Conservation (phyloP, 1,140 invertebrate genomes). For the Listronotus bonariensis region DNA sequence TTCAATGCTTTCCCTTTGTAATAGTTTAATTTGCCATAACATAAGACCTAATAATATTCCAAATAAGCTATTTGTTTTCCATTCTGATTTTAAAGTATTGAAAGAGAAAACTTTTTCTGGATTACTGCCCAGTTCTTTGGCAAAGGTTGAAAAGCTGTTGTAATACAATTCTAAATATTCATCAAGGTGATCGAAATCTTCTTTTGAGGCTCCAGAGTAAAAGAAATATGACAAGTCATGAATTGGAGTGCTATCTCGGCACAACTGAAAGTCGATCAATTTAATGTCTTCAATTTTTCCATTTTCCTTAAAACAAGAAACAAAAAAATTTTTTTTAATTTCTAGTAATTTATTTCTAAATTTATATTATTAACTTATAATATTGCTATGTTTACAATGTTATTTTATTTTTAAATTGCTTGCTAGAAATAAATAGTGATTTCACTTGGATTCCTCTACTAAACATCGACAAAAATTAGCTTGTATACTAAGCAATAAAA, state of each 20-base stretch:
- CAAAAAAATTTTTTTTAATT: too few species aligned
- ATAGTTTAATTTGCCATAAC: conserved; percentile 24
- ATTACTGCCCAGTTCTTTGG: conserved; percentile 53
- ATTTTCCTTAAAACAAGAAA: conserved; percentile 28
- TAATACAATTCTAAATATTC: conserved; percentile 62
- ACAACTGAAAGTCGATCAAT: conserved; percentile 62
- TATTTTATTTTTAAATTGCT: too few species aligned
- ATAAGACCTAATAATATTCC: conserved; percentile 39
- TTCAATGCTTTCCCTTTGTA: conserved; percentile 3
- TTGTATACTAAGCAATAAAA: too few species aligned
- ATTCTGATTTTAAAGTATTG: conserved; percentile 51
- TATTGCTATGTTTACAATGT: too few species aligned
- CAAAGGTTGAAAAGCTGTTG: conserved; percentile 54
- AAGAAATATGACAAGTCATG: conserved; percentile 64
- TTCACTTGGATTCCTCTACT: too few species aligned
- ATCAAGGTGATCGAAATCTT: conserved; percentile 57
- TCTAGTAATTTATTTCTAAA: too few species aligned
- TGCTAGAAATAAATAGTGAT: too few species aligned
- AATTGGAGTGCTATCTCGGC: conserved; percentile 61
- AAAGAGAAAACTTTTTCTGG: conserved; percentile 57
- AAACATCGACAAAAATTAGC: too few species aligned
- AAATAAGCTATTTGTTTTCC: conserved; percentile 50
- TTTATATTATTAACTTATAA: too few species aligned
- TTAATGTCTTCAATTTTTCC: conserved; percentile 28
- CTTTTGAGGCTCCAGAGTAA: conserved; percentile 60